phyloP scores from a whole-genome alignment of 2,113 vertebrate species.

The Ictidomys tridecemlineatus region DNA sequence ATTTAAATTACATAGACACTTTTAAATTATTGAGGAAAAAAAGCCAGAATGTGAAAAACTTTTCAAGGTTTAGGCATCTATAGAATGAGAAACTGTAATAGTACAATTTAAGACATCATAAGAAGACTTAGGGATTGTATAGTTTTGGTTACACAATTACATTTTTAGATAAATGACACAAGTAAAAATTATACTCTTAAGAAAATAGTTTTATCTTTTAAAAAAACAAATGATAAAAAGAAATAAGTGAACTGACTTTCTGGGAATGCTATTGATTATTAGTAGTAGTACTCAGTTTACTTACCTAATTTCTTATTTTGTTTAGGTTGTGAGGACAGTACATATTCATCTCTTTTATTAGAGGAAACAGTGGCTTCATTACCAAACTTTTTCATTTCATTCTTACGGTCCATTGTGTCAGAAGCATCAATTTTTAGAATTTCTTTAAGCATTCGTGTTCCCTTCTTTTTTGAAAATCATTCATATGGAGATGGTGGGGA shows the following conservation, averaged over 20 bases:
- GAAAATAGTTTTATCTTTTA: constrained; percentile 15
- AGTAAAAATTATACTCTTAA: neutral
- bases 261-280: constrained; percentile 41
- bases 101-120: constrained; percentile 38
- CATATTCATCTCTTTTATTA: constrained; percentile 83
- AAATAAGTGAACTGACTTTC: neutral
- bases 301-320: constrained; percentile 94
- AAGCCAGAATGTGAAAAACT: constrained; percentile 8
- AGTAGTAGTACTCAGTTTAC: constrained; percentile 50
- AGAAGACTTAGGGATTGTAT: neutral
- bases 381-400: constrained; percentile 81
- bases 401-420: constrained; percentile 84
- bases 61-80: neutral
- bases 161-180: neutral
- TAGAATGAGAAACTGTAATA: neutral
- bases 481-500: neutral
- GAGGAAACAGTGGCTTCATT: constrained; percentile 77
- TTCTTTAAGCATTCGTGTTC: constrained; percentile 97
- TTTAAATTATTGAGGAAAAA: constrained; percentile 23
- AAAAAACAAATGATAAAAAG: neutral
- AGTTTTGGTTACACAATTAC: neutral
- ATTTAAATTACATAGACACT: constrained; percentile 22
- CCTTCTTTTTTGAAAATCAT: constrained; percentile 91
- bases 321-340: constrained; percentile 88
- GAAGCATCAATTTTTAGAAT: constrained; percentile 97